These are phyloP conservation scores for Microtus oregoni DNA, from an alignment of 2,113 vertebrate species.

Conservation along the genomic window DNA sequence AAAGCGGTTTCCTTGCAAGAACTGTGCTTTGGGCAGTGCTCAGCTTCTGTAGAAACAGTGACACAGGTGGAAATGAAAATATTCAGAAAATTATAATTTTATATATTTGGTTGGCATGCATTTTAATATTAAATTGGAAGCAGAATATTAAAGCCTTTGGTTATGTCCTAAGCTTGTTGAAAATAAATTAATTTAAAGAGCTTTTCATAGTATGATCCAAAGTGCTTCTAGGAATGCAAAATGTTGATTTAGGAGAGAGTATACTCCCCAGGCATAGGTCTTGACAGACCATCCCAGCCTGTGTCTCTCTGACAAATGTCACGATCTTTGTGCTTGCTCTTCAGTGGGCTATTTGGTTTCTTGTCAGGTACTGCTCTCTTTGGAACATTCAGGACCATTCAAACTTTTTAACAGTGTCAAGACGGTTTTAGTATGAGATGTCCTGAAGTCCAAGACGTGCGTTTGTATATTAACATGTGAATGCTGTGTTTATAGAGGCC, in stretches of 20 bases:
- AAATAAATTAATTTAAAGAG: conserved; percentile 1
- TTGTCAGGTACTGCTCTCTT: neutral
- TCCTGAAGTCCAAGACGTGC: conserved; percentile 11
- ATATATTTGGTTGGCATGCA: conserved; percentile 9
- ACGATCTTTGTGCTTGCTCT: conserved; percentile 46
- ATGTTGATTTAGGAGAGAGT: neutral
- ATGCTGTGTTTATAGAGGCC: conserved; percentile 28
- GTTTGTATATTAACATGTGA: conserved; percentile 58
- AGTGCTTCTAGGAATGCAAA: neutral
- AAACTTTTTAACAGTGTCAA: conserved; percentile 22
- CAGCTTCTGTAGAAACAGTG: neutral
- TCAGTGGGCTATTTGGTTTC: neutral
- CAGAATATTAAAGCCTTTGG: conserved; percentile 38
- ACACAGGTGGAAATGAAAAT: conserved; percentile 36
- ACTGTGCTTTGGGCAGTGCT: neutral
- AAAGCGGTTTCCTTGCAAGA: neutral
- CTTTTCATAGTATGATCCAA: neutral
- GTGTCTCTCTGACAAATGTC: neutral
- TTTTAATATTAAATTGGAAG: conserved; percentile 63
- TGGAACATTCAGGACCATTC: neutral
- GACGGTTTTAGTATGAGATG: neutral
- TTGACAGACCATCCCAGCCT: neutral
- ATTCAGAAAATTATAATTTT: conserved; percentile 2
- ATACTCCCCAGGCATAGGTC: neutral
- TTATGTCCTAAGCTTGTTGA: conserved; percentile 16